Base-by-base conservation (phyloP, 2,113 vertebrate genomes). In the Picathartes gymnocephalus region DNA sequence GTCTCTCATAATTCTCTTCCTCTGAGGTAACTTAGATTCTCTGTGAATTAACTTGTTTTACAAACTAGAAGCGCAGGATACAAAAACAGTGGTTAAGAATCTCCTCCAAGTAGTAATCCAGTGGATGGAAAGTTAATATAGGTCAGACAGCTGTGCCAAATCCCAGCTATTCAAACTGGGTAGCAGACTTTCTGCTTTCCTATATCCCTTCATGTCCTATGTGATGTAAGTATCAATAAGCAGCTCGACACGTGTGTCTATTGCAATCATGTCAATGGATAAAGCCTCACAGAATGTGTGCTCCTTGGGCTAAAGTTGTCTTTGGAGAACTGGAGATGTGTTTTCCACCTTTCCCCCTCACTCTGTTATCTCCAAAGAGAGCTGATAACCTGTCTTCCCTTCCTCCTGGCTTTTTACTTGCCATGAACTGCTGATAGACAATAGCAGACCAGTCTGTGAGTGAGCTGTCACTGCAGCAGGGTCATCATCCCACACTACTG, bases 121-220 rank as follows among this genome's bases (percentile, higher is more conserved):
- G 77, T 61, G 77, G 51, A 74, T 90, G 91, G 82, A 79, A 96
- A 93, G 57, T 91, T 88, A 81, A 90, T 90, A 71, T 71, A 78
- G 66, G 47, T 86, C 60, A 65, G 48, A 44, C 30, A 72, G 64
- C 65, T 64, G 23, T 87, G 92, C 86, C 92, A 94, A 54, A 83
- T 84, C 88, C 86, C 65, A 68, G 3, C 66, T 88, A 61, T 66
- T 21, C 60, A 71, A 35, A 93, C 2, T 19, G 62, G 27, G 33
- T 37, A 66, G 64, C 40, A 58, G 73, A 51, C 23, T 82, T 92
- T 92, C 53, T 72, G 53, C 47, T 92, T 81, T 88, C 44, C 82
- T 70, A 3, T 45, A 73, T 62, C 39, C 44, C 40, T 78, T 57
- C 42, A 33, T 11, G 73, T 35, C 31, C 61, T 31, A 9, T 11